These are phyloP conservation scores for Caenorhabditis brenneri DNA, from an alignment of 1,140 invertebrate genomes.

Conservation along the genomic window DNA sequence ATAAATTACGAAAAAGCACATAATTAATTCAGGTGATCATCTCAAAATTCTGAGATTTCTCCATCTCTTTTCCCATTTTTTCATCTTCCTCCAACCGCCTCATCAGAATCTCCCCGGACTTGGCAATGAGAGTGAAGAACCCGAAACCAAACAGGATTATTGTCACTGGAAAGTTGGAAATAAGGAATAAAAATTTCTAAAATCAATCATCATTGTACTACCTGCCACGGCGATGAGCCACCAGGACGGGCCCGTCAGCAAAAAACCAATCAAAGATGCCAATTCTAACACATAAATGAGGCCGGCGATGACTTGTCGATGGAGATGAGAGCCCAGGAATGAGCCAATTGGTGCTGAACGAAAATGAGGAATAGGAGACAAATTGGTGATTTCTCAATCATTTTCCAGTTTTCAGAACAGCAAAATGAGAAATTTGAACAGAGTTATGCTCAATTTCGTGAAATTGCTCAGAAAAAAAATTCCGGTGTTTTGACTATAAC, in stretches of 20 bases:
- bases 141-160: slow-evolving; percentile 24
- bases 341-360: slow-evolving; percentile 55
- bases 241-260: slow-evolving; percentile 44
- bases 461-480: too few relatives aligned
- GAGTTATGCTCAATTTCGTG: too few relatives aligned
- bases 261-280: slow-evolving; percentile 53
- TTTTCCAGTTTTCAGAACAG: too few relatives aligned
- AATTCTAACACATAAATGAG: slow-evolving; percentile 59
- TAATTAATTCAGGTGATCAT: background rate
- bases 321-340: slow-evolving; percentile 62
- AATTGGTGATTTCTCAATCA: too few relatives aligned
- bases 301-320: slow-evolving; percentile 59
- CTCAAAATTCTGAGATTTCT: background rate
- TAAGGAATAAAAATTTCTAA: too few relatives aligned
- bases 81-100: background rate
- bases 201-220: background rate
- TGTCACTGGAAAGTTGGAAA: background rate
- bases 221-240: background rate
- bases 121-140: slow-evolving; percentile 22
- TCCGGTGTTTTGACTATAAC: too few relatives aligned
- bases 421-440: too few relatives aligned
- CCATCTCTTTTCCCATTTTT: background rate
- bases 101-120: slow-evolving; percentile 31
- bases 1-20: too few relatives aligned
- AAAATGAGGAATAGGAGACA: background rate